Evolutionary conservation across 1,140 invertebrate genomes (phyloP).

Genomic region (Bicyclus anynana): DNA sequence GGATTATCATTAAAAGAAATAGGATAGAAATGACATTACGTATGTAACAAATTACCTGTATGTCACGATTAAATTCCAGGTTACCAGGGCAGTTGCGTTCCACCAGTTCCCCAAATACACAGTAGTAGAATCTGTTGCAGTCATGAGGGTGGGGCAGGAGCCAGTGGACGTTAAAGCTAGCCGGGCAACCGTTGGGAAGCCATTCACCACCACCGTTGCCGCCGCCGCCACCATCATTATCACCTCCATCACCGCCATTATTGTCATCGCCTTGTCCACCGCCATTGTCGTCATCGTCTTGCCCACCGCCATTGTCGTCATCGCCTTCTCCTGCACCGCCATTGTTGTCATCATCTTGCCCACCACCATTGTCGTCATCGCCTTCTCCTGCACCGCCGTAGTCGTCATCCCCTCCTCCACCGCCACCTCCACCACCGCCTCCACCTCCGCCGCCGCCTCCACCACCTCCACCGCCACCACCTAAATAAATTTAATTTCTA

Average conservation of each 20-base stretch:
- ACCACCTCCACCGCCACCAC: conserved; percentile 19
- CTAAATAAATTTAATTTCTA: too few relatives aligned
- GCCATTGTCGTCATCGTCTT: not conserved
- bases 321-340: conserved; percentile 6
- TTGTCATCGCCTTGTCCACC: not conserved
- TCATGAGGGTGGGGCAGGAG: conserved; percentile 25
- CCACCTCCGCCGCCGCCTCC: not conserved
- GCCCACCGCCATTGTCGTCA: conserved; percentile 5
- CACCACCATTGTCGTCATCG: conserved; percentile 3
- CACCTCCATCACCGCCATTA: not conserved
- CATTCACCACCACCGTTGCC: conserved; percentile 18
- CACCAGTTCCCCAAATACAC: conserved; percentile 13
- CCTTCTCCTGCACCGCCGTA: not conserved
- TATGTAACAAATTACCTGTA: conserved; percentile 1
- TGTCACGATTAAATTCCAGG: conserved; percentile 3
- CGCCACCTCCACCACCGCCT: not conserved
- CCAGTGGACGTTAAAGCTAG: conserved; percentile 6
- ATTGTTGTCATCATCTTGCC: conserved; percentile 7
- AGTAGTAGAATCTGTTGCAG: conserved; percentile 29
- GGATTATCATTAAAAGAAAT: too few relatives aligned
- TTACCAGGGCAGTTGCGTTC: conserved; percentile 7
- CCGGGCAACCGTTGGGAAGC: conserved; percentile 24
- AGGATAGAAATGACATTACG: too few relatives aligned
- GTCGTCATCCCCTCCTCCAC: not conserved
- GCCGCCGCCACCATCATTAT: not conserved